Conservation (phyloP, 1,140 invertebrate genomes). For the Drosophila lacertosa region DNA sequence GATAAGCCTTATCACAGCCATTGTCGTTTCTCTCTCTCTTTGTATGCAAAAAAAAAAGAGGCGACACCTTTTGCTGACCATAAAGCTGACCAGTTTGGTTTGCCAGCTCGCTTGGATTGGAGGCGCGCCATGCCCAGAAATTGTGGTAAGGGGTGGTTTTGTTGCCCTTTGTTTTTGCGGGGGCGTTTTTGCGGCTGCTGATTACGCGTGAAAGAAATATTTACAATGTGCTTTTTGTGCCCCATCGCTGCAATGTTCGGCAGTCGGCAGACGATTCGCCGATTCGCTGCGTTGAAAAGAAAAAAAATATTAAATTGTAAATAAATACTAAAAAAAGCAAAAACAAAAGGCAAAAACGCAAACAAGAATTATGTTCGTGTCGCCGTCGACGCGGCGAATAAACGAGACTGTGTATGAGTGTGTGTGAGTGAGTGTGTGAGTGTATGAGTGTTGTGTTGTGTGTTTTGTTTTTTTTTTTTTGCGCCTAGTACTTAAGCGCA, state of each 20-base stretch:
- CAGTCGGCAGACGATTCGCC: slow-evolving; percentile 28
- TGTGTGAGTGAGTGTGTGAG: slow-evolving; percentile 1
- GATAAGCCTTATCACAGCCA: slow-evolving; percentile 34
- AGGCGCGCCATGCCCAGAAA: slow-evolving; percentile 38
- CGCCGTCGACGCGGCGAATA: slow-evolving; percentile 40
- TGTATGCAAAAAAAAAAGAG: slow-evolving; percentile 4
- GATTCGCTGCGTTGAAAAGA: slow-evolving; percentile 54
- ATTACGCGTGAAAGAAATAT: slow-evolving; percentile 22
- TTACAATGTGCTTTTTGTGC: slow-evolving; percentile 23
- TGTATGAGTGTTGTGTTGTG: slow-evolving; percentile 26
- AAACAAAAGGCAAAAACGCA: slow-evolving; percentile 25
- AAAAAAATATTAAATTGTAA: slow-evolving; percentile 64
- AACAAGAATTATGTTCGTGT: slow-evolving; percentile 58
- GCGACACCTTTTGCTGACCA: slow-evolving; percentile 8
- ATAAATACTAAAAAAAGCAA: slow-evolving; percentile 55
- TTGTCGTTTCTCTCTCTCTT: neutral
- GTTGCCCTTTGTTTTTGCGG: slow-evolving; percentile 24
- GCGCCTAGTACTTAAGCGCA: slow-evolving; percentile 59
- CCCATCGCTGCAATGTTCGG: slow-evolving; percentile 32
- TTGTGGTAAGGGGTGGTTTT: slow-evolving; percentile 36
- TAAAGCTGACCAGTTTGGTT: slow-evolving; percentile 49
- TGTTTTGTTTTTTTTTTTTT: slow-evolving; percentile 21
- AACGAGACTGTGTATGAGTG: slow-evolving; percentile 6
- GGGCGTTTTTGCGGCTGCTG: slow-evolving; percentile 18
- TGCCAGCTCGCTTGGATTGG: slow-evolving; percentile 40